Evolutionary conservation across 2,797 vertebrate genomes (phyloP), one percentile per base, ranked within the genome.

Genomic region (Falco berigora): DNA sequence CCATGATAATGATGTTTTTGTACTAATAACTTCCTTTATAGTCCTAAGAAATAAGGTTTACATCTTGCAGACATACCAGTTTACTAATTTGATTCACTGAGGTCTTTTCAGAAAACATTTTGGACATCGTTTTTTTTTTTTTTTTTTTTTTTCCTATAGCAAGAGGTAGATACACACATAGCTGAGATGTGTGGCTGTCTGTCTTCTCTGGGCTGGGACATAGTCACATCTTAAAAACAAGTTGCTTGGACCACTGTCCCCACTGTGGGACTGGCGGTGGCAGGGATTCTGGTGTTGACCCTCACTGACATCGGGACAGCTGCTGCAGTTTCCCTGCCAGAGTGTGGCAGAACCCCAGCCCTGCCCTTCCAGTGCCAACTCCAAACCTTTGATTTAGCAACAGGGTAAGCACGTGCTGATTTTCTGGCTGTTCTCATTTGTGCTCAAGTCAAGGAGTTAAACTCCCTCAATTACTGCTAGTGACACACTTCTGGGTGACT

Each of bases 231-330:
- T 90, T 40, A 32, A 52, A 38, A 85, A 4, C 15, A 14, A 44
- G 6, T 6, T 79, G 7, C 21, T 55, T 34, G 49, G 5, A 9
- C 21, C 28, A 61, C 22, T 44, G 19, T 71, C 16, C 47, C 20
- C 2, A 0, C 38, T 3, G 42, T 24, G 52, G 8, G 18, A 56
- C 10, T 30, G 42, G 7, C 1, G 1, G 47, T 84, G 49, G 5
- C 20, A 8, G 61, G 21, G 36, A 2, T 72, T 14, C 30, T 56
- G 53, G 9, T 64, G 75, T 36, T 62, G 2, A 0, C 63, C 62
- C 13, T 56, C 71, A 6, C 55, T 9, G 15, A 9, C 1, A 2
- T 1, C 2, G 7, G 55, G 76, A 56, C 0, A 9, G 67, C 32
- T 44, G 8, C 53, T 82, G 82, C 46, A 28, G 25, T 53, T 76